Conservation (phyloP, 2,797 vertebrate genomes). For the Dendrocincla tyrannina region DNA sequence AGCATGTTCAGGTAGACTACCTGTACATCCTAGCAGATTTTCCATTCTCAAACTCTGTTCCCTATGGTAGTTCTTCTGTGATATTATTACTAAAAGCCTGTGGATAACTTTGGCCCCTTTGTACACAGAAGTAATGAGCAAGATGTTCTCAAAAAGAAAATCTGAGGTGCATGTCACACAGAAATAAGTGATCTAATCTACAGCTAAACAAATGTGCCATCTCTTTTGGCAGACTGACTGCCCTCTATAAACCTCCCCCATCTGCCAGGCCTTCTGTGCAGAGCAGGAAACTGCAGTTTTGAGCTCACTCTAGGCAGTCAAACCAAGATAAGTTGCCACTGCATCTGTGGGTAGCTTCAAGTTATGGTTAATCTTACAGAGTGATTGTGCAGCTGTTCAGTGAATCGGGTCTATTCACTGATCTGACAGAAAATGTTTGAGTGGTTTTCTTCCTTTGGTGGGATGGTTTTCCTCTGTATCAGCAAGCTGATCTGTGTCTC, state of each 20-base stretch:
- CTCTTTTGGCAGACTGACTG: conserved; percentile 21
- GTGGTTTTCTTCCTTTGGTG: background rate
- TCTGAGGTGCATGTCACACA: background rate
- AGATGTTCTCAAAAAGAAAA: background rate
- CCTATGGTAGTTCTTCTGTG: background rate
- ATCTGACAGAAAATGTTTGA: background rate
- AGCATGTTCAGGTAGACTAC: background rate
- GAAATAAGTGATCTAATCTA: background rate
- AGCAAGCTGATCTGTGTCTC: background rate
- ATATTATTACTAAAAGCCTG: background rate
- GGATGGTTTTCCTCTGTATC: background rate
- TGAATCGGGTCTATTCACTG: background rate
- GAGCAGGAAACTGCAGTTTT: conserved; percentile 18
- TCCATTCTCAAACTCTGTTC: background rate
- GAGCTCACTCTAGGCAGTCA: background rate
- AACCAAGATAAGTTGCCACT: background rate
- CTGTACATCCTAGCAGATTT: background rate
- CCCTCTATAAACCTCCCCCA: background rate
- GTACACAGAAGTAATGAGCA: background rate
- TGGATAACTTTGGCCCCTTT: background rate
- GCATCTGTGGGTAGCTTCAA: background rate
- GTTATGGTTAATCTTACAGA: background rate
- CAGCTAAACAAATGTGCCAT: background rate
- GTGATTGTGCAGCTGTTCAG: background rate
- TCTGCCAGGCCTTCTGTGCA: conserved; percentile 45